Base-by-base conservation (phyloP, 2,888 invertebrate genomes). In the Cryptocheilus praepositus region DNA sequence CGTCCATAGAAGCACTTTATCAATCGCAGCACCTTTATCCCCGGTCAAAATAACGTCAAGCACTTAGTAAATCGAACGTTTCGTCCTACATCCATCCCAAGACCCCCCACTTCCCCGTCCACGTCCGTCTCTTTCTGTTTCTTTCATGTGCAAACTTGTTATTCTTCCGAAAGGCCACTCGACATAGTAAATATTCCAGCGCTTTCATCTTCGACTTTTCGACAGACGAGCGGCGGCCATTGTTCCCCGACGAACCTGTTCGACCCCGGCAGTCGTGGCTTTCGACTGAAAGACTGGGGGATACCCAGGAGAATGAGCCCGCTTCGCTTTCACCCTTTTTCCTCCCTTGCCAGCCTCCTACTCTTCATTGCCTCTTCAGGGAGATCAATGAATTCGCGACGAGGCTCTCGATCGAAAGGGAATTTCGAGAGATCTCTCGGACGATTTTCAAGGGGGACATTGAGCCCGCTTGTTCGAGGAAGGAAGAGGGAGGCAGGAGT, bases 381-480 rank as follows among this genome's bases (percentile, higher is more conserved):
- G 49, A 16, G 36, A 36, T 36, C 64, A 52, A 69, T 67, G 64
- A 75, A 75, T 74, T 65, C 45, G 36, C 25, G 22, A 56, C 19
- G 60, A 62, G 63, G 49, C 21, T 16, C 22, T 13, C 55, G 22
- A 66, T 53, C 22, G 36, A 22, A 56, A 36, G 51, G 46, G 44
- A 53, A 63, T 63, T 69, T 67, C 43, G 56, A 58, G 64, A 55
- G 64, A 65, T 52, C 46, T 53, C n/a, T 21, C 46, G 49, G 46
- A 54, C 58, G 22, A 45, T 70, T 25, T 49, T 18, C 28, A 63
- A 52, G 45, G 44, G 21, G 28, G 52, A 25, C 49, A 19, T 46
- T 11, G 11, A 4, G n/a, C 3, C 11, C 13, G 57, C 4, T 3
- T 18, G 19, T 21, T n/a, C 49, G 28, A 15, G 19, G 51, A 61